Evolutionary conservation across 2,888 invertebrate genomes (phyloP).

Genomic region (Rhamnusium bicolor): DNA sequence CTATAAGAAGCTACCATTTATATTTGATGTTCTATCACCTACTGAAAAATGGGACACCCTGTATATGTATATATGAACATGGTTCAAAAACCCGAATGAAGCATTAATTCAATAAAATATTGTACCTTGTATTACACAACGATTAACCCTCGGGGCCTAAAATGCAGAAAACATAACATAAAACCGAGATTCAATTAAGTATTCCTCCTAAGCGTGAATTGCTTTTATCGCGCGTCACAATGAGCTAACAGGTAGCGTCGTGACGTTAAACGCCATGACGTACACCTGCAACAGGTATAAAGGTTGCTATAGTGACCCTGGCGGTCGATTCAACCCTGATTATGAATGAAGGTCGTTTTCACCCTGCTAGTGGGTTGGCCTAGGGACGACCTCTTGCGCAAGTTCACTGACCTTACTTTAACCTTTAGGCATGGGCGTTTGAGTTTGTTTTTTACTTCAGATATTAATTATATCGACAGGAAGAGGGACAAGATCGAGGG

Average conservation of each 20-base stretch:
- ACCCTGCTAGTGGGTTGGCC: not conserved
- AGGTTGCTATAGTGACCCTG: conserved; percentile 50
- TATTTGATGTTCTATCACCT: too few relatives aligned
- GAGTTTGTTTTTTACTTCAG: not conserved
- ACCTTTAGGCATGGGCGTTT: conserved; percentile 8
- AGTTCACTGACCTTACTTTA: conserved; percentile 29
- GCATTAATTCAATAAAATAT: too few relatives aligned
- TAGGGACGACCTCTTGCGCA: conserved; percentile 3
- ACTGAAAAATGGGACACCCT: too few relatives aligned
- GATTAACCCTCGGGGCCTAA: not conserved
- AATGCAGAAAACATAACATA: not conserved
- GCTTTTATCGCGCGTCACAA: conserved; percentile 17
- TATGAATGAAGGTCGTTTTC: conserved; percentile 50
- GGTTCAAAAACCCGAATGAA: too few relatives aligned
- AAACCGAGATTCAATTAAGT: not conserved
- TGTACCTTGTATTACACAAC: not conserved
- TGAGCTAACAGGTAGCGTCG: conserved; percentile 43
- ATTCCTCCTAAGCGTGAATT: not conserved
- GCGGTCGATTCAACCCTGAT: conserved; percentile 50
- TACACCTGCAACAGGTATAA: conserved; percentile 54
- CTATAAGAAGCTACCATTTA: too few relatives aligned
- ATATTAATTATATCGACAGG: not conserved
- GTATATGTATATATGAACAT: too few relatives aligned
- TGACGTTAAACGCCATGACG: conserved; percentile 53
- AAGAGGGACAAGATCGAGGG: not conserved